phyloP scores from a whole-genome alignment of 2,888 invertebrate genomes.

The Icerya purchasi region DNA sequence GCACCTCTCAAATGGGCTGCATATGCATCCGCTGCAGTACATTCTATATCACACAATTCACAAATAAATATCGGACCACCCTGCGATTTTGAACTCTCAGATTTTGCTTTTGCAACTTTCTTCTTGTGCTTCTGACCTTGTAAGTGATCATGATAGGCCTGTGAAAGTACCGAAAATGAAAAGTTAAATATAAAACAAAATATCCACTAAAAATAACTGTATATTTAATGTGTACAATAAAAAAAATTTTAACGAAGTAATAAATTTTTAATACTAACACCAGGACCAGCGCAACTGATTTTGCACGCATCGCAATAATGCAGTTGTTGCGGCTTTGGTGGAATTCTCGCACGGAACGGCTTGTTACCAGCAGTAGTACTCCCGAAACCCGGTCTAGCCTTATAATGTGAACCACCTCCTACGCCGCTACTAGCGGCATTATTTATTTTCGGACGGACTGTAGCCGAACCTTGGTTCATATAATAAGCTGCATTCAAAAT shows the following conservation, averaged over 20 bases:
- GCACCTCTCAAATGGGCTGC: slow-evolving; percentile 93
- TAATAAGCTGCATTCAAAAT: slow-evolving; percentile 13
- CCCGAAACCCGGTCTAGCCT: slow-evolving; percentile 9
- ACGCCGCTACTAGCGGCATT: slow-evolving; percentile 4
- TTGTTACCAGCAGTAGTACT: slow-evolving; percentile 9
- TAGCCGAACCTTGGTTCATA: slow-evolving; percentile 15
- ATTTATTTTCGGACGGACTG: slow-evolving; percentile 7
- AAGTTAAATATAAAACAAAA: neutral
- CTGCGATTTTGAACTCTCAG: slow-evolving; percentile 39
- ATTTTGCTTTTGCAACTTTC: slow-evolving; percentile 71
- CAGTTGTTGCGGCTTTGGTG: slow-evolving; percentile 48
- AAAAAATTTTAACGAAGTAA: no score
- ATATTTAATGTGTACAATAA: no score
- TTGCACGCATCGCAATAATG: slow-evolving; percentile 99
- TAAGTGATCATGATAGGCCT: slow-evolving; percentile 84
- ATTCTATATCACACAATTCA: slow-evolving; percentile 94
- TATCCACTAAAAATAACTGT: neutral
- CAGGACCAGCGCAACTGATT: slow-evolving; percentile 88
- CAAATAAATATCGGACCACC: slow-evolving; percentile 49
- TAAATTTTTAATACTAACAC: slow-evolving; percentile 30
- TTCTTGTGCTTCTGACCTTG: slow-evolving; percentile 99
- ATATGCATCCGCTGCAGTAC: slow-evolving; percentile 95
- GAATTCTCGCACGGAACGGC: neutral
- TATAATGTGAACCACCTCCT: slow-evolving; percentile 2
- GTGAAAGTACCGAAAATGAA: slow-evolving; percentile 23